A percentile compares a stretch with the other conserved stretches of the same genome.
Conservation (phyloP, 2,113 vertebrate species). For the Stictonetta naevosa region DNA sequence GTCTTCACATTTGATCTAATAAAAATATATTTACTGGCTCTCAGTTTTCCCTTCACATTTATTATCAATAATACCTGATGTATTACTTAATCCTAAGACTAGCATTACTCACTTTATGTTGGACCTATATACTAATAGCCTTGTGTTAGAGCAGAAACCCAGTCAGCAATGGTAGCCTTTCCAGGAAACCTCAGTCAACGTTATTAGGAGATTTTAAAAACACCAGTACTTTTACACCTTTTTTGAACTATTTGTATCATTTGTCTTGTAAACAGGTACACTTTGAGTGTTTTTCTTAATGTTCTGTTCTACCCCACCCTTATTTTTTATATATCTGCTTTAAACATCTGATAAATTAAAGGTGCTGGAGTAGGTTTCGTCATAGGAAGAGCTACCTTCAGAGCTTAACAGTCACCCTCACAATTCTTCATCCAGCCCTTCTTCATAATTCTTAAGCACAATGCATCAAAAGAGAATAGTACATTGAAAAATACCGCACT, state of each 20-base stretch:
- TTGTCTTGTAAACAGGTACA: slow-evolving; percentile 19
- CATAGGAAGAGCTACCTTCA: neutral
- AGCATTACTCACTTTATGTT: neutral
- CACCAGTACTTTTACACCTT: neutral
- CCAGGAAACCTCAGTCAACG: neutral
- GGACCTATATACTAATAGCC: neutral
- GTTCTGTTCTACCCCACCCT: slow-evolving; percentile 7
- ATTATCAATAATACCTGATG: slow-evolving; percentile 24
- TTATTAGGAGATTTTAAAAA: neutral
- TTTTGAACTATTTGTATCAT: slow-evolving; percentile 16
- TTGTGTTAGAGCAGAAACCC: neutral
- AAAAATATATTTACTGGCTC: slow-evolving; percentile 56
- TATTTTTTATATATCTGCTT: slow-evolving; percentile 26
- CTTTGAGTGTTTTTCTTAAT: neutral
- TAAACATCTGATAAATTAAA: slow-evolving; percentile 35
- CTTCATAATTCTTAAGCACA: accelerated
- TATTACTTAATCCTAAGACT: neutral
- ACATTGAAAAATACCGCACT: neutral
- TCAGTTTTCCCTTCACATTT: slow-evolving; percentile 13
- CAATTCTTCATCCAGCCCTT: neutral
- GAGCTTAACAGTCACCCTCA: neutral
- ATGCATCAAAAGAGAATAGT: neutral
- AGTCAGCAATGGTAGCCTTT: neutral
- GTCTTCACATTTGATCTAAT: slow-evolving; percentile 48
- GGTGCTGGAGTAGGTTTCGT: neutral